phyloP scores from a whole-genome alignment of 2,797 vertebrate species.

The Enteromius trimaculatus region DNA sequence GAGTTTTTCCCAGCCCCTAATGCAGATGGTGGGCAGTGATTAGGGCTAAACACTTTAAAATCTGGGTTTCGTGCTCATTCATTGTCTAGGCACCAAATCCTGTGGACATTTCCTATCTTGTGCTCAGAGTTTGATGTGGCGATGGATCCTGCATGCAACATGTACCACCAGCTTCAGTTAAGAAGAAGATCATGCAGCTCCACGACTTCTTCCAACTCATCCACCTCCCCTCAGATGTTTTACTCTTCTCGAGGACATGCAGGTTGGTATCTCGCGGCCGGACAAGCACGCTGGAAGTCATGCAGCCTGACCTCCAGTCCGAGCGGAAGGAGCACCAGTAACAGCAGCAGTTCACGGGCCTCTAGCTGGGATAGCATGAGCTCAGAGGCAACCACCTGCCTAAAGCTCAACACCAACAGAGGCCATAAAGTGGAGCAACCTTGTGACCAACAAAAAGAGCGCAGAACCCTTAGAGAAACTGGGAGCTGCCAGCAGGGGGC shows the following conservation, averaged over 20 bases:
- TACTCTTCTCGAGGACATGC: not conserved
- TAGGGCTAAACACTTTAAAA: constrained; percentile 73
- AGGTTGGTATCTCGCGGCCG: constrained; percentile 22
- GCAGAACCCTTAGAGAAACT: constrained; percentile 2
- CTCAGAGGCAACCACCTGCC: constrained; percentile 39
- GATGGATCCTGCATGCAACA: constrained; percentile 39
- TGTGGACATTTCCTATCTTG: constrained; percentile 47
- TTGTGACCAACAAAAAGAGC: not conserved
- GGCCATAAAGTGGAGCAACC: not conserved
- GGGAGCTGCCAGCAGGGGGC: constrained; percentile 57
- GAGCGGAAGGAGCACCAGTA: constrained; percentile 24
- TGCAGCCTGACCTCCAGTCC: constrained; percentile 55
- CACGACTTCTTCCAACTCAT: constrained; percentile 39
- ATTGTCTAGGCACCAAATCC: constrained; percentile 62
- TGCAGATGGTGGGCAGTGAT: constrained; percentile 48
- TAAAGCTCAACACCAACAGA: constrained; percentile 14
- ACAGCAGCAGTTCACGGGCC: constrained; percentile 8
- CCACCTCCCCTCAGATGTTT: constrained; percentile 1
- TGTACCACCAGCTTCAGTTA: constrained; percentile 38
- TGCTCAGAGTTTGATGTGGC: not conserved
- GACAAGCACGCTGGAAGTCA: constrained; percentile 47
- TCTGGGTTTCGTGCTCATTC: constrained; percentile 61
- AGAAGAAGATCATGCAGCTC: constrained; percentile 17
- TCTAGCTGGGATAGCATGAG: constrained; percentile 22
- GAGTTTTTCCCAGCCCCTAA: constrained; percentile 43